Conservation (phyloP, 2,888 invertebrate genomes). For the Sipha maydis region DNA sequence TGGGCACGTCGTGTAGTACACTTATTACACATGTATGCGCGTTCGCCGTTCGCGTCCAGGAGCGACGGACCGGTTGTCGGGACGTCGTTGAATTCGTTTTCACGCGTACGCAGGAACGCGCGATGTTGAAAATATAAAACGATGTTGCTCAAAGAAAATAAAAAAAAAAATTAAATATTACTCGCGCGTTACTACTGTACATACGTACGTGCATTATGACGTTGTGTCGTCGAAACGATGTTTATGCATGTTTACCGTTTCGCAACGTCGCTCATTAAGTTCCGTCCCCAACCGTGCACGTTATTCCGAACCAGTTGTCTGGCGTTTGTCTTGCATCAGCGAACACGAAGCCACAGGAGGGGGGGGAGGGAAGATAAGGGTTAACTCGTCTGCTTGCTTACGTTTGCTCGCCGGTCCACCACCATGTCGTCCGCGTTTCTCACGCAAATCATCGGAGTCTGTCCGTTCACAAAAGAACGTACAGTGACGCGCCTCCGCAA, state of each 20-base stretch:
- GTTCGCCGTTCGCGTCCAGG: background rate
- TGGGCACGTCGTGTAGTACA: conserved; percentile 29
- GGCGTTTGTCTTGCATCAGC: conserved; percentile 58
- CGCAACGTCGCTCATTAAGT: conserved; percentile 40
- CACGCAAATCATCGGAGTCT: conserved; percentile 61
- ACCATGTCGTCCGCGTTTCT: conserved; percentile 44
- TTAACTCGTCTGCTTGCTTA: background rate
- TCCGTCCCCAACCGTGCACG: conserved; percentile 34
- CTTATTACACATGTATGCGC: background rate
- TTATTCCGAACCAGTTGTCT: conserved; percentile 49
- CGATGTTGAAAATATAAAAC: background rate
- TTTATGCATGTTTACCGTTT: conserved; percentile 2
- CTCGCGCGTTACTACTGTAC: background rate
- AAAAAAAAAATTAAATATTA: background rate
- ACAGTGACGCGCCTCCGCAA: background rate
- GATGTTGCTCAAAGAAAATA: background rate
- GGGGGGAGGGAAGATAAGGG: background rate
- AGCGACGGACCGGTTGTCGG: background rate
- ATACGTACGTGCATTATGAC: background rate
- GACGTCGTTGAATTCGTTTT: background rate
- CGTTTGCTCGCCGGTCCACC: conserved; percentile 23
- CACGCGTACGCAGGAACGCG: background rate
- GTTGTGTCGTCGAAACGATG: conserved; percentile 5
- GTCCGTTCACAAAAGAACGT: conserved; percentile 24
- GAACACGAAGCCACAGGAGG: background rate